A percentile compares a stretch with the other conserved stretches of the same genome.
These are phyloP conservation scores for Eospalax fontanierii DNA, from an alignment of 2,797 vertebrate species.

Conservation along the genomic window DNA sequence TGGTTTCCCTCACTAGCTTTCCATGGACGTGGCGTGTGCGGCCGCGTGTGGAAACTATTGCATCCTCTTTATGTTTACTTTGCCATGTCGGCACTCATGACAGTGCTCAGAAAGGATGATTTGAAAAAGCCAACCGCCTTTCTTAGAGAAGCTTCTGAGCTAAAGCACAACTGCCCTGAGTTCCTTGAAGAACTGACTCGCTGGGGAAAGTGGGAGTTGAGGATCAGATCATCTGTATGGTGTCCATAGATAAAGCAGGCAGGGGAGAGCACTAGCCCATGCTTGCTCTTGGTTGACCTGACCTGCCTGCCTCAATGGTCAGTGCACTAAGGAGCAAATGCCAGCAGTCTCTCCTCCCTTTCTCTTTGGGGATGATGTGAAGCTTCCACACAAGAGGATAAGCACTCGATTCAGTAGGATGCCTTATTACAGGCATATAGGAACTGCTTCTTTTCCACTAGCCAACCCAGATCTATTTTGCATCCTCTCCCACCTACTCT, in stretches of 20 bases:
- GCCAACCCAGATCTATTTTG: not conserved
- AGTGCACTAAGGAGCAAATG: not conserved
- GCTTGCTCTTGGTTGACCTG: not conserved
- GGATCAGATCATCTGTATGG: not conserved
- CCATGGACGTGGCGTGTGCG: not conserved
- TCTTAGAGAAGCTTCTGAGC: not conserved
- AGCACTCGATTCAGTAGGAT: not conserved
- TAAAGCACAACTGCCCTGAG: not conserved
- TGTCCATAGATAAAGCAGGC: not conserved
- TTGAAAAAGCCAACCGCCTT: not conserved
- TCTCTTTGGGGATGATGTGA: not conserved
- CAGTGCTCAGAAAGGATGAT: conserved; percentile 1
- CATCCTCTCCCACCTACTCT: not conserved
- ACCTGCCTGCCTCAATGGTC: not conserved
- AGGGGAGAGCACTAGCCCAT: not conserved
- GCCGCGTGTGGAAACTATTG: not conserved
- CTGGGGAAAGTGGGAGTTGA: not conserved
- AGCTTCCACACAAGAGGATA: not conserved
- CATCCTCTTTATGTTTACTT: not conserved
- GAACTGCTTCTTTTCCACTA: not conserved
- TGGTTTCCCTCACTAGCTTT: not conserved
- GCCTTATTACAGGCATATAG: not conserved
- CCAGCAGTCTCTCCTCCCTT: not conserved
- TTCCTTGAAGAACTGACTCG: not conserved
- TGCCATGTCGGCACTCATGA: not conserved